Percentiles rank a stretch among this genome's conserved stretches.
Evolutionary conservation across 1,140 invertebrate species (phyloP).

Genomic region (Ips typographus): DNA sequence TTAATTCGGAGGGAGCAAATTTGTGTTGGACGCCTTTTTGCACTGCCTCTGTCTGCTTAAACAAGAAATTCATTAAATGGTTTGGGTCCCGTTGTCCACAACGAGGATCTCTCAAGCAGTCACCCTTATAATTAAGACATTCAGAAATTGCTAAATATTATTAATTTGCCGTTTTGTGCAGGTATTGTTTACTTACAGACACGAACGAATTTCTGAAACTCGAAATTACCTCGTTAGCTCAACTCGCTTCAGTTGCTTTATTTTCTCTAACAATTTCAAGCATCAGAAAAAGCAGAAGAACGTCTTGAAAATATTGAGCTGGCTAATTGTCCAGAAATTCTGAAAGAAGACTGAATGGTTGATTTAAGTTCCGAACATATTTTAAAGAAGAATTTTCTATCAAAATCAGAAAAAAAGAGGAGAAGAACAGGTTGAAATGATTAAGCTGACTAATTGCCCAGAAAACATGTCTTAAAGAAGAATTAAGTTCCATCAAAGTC

Average conservation of each 20-base stretch:
- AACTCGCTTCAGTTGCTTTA: neutral
- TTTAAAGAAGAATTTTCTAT: too few species aligned
- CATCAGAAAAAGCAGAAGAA: neutral
- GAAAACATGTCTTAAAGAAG: too few species aligned
- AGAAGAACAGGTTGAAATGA: too few species aligned
- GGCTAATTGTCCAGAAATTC: neutral
- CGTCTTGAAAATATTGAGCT: neutral
- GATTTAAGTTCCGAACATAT: too few species aligned
- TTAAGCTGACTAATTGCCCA: too few species aligned
- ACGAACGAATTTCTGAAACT: neutral
- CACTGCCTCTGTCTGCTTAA: neutral
- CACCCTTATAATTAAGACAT: neutral
- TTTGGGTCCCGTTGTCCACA: slow-evolving; percentile 2
- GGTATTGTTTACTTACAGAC: slow-evolving; percentile 7
- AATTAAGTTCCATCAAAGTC: too few species aligned
- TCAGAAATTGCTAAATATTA: slow-evolving; percentile 3
- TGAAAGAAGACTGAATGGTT: too few species aligned
- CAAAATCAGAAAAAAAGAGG: too few species aligned
- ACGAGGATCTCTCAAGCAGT: neutral
- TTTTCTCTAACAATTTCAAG: neutral
- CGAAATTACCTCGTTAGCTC: neutral
- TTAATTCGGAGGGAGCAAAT: neutral
- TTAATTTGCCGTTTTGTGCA: slow-evolving; percentile 9
- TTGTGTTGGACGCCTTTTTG: neutral
- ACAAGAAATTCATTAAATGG: neutral